Conservation (phyloP, 2,888 invertebrate genomes). For the Vanessa cardui region DNA sequence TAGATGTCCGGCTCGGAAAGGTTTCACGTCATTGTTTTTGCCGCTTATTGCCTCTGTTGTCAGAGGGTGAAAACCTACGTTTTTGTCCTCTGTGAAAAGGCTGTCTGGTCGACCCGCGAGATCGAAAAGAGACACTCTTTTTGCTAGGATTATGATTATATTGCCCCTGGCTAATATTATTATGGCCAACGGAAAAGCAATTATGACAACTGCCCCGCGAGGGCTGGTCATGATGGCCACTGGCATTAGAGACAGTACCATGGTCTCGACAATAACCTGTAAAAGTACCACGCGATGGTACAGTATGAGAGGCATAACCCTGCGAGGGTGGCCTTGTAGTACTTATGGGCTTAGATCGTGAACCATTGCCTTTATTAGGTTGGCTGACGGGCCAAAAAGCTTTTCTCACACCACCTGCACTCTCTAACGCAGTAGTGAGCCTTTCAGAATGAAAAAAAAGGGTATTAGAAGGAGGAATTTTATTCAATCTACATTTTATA, state of each 20-base stretch:
- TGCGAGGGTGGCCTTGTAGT: neutral
- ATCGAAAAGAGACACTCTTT: neutral
- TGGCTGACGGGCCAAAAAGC: constrained; percentile 33
- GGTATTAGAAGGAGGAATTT: constrained; percentile 23
- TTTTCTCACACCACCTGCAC: constrained; percentile 41
- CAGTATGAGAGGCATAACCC: neutral
- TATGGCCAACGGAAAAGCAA: neutral
- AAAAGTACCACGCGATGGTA: neutral
- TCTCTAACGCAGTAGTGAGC: constrained; percentile 38
- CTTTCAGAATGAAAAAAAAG: constrained; percentile 32
- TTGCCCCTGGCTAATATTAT: neutral
- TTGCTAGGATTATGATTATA: neutral
- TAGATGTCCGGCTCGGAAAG: neutral
- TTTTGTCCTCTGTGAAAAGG: no score
- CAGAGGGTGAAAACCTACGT: no score
- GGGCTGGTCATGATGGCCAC: neutral
- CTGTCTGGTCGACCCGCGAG: neutral
- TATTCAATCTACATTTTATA: constrained; percentile 25
- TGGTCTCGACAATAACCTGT: neutral
- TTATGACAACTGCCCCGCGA: neutral
- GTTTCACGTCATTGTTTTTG: neutral
- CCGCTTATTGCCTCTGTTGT: neutral
- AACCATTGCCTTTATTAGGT: neutral
- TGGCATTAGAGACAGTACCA: neutral
- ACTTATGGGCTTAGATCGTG: no score